These are phyloP conservation scores for Coecobrya sp. DNA, from an alignment of 2,888 invertebrate species.

Conservation along the genomic window DNA sequence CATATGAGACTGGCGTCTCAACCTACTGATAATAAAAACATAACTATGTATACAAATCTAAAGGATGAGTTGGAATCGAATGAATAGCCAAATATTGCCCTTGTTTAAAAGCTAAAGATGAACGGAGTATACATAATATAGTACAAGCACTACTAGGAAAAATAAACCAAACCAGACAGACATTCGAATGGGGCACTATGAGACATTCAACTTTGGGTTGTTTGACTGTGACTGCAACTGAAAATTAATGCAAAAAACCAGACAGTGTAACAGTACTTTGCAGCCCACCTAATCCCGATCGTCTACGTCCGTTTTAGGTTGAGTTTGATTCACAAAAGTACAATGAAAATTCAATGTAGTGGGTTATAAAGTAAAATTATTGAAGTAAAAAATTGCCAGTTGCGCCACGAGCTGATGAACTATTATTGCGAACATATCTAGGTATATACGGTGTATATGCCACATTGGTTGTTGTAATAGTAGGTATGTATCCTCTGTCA, in stretches of 20 bases:
- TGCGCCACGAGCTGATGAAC: neutral
- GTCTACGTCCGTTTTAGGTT: neutral
- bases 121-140: too few relatives aligned
- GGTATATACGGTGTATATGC: neutral
- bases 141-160: too few relatives aligned
- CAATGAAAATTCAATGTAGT: neutral
- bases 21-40: too few relatives aligned
- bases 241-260: constrained; percentile 5
- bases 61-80: too few relatives aligned
- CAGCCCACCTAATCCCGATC: neutral
- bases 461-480: too few relatives aligned
- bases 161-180: neutral
- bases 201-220: neutral
- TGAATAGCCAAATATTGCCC: too few relatives aligned
- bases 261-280: constrained; percentile 23
- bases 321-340: neutral
- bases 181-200: neutral
- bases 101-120: too few relatives aligned
- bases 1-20: too few relatives aligned
- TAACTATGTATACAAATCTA: too few relatives aligned
- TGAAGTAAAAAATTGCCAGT: neutral
- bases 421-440: neutral
- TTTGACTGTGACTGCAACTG: neutral
- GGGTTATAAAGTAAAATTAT: neutral
- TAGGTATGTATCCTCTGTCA: too few relatives aligned